Evolutionary conservation across 2,797 vertebrate species (phyloP).

Genomic region (Crocidura indochinensis): DNA sequence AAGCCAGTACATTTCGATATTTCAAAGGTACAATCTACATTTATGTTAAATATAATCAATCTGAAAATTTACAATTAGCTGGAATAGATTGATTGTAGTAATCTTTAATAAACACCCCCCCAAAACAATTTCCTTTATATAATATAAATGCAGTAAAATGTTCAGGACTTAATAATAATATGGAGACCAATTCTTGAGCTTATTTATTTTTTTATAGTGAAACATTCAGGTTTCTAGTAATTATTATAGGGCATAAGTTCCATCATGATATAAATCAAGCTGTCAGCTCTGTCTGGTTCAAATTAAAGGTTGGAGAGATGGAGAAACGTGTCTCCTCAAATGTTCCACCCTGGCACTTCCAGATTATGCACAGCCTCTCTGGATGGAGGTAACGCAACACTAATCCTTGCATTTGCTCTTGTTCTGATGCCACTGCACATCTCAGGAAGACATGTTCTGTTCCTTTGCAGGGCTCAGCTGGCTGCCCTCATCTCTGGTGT

Average conservation of each 20-base stretch:
- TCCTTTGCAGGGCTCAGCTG: neutral
- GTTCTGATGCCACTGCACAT: neutral
- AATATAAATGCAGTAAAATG: conserved; percentile 51
- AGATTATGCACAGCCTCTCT: neutral
- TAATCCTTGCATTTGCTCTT: conserved; percentile 12
- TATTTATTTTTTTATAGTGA: conserved; percentile 79
- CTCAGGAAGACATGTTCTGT: neutral
- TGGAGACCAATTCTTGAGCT: conserved; percentile 58
- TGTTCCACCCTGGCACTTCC: neutral
- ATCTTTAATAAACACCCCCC: conserved; percentile 40
- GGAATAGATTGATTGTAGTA: conserved; percentile 7
- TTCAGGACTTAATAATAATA: conserved; percentile 46
- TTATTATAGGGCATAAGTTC: conserved; percentile 77
- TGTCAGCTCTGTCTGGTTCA: conserved; percentile 67
- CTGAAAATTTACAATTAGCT: conserved; percentile 72
- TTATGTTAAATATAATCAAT: conserved; percentile 74
- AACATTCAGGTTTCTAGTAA: conserved; percentile 70
- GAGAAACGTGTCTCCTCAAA: conserved; percentile 45
- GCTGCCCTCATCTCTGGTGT: neutral
- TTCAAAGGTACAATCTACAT: conserved; percentile 73
- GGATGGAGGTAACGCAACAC: conserved; percentile 13
- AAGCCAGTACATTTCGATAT: conserved; percentile 78
- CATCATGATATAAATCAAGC: conserved; percentile 71
- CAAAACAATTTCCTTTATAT: conserved; percentile 54
- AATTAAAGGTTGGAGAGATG: conserved; percentile 65